These are phyloP conservation scores for Nixonia krombeini DNA, from an alignment of 1,140 invertebrate species.

Conservation along the genomic window DNA sequence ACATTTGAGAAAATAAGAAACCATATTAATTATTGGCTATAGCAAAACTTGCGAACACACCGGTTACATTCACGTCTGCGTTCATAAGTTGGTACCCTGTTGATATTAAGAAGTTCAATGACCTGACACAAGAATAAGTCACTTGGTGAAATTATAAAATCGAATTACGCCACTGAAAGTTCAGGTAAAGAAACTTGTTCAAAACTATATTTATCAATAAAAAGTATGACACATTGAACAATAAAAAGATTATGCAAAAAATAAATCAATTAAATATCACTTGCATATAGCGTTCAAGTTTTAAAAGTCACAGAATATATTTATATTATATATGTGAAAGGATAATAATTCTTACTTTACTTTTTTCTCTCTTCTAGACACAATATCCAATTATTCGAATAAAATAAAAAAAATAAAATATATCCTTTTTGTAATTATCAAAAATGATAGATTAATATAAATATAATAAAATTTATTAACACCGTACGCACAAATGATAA, in stretches of 20 bases:
- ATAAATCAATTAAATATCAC: not conserved
- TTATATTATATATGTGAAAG: not conserved
- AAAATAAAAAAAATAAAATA: no score
- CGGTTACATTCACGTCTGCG: slow-evolving; percentile 49
- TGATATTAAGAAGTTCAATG: slow-evolving; percentile 54
- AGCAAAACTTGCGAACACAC: slow-evolving; percentile 36
- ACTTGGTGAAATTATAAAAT: slow-evolving; percentile 58
- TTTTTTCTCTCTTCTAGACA: no score
- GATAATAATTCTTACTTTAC: not conserved
- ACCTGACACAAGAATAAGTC: slow-evolving; percentile 50
- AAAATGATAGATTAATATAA: no score
- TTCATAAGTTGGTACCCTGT: slow-evolving; percentile 54
- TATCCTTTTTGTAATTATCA: no score
- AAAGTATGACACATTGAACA: not conserved
- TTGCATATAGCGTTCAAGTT: no score
- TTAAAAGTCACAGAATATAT: not conserved
- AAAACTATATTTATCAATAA: not conserved
- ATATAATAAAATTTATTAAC: no score
- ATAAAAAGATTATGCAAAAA: not conserved
- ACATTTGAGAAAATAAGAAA: slow-evolving; percentile 3
- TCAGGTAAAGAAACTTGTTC: slow-evolving; percentile 2
- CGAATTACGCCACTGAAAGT: slow-evolving; percentile 51
- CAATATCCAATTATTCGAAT: no score
- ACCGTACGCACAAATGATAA: no score
- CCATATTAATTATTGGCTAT: not conserved